phyloP scores from a whole-genome alignment of 2,888 invertebrate species.

The Vandiemenella viatica region DNA sequence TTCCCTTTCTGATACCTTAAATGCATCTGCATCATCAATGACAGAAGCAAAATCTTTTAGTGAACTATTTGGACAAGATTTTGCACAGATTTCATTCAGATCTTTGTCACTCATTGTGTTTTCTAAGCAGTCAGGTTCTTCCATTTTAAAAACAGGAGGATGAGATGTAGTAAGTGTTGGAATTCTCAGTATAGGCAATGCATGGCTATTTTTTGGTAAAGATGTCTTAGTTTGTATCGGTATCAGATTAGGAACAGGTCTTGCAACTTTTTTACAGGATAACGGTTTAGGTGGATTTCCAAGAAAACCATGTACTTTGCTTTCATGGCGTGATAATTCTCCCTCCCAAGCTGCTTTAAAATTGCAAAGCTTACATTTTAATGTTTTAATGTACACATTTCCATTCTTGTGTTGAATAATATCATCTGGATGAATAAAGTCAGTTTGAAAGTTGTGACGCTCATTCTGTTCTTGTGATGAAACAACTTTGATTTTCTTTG shows the following conservation, averaged over 20 bases:
- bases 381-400: constrained; percentile 22
- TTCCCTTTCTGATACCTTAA: constrained; percentile 20
- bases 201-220: constrained; percentile 3
- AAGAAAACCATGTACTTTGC: constrained; percentile 30
- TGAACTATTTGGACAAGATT: constrained; percentile 30
- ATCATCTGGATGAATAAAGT: constrained; percentile 23
- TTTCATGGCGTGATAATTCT: constrained; percentile 39
- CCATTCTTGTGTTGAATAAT: constrained; percentile 19
- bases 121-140: constrained; percentile 6
- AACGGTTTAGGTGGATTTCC: constrained; percentile 16
- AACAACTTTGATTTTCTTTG: constrained; percentile 17
- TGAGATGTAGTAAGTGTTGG: constrained; percentile 27
- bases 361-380: constrained; percentile 24
- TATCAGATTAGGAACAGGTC: constrained; percentile 62
- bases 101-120: constrained; percentile 29
- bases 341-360: constrained; percentile 25
- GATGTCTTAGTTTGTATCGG: constrained; percentile 34
- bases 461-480: constrained; percentile 15
- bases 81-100: constrained; percentile 32
- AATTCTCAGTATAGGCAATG: constrained; percentile 16
- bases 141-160: constrained; percentile 22
- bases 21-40: constrained; percentile 20
- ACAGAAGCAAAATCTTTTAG: constrained; percentile 41
- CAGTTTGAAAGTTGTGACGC: constrained; percentile 19
- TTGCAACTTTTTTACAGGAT: constrained; percentile 29